These are phyloP conservation scores for Amphipoea lucens DNA, from an alignment of 2,888 invertebrate species.

Conservation along the genomic window DNA sequence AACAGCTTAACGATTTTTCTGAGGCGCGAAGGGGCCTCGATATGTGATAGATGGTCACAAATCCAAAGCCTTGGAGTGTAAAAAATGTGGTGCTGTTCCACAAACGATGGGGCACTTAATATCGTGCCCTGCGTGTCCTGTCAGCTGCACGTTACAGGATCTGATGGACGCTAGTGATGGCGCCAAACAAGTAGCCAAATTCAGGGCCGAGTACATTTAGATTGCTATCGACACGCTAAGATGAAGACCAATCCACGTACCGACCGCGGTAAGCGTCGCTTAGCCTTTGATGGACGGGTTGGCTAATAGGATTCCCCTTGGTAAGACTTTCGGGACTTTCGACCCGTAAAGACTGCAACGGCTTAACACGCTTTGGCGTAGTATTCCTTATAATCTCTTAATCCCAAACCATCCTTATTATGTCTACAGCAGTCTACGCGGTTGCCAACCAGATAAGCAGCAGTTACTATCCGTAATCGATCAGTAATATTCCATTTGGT, in stretches of 20 bases:
- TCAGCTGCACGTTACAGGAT: too few species aligned
- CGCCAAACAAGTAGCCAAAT: too few species aligned
- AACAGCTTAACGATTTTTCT: neutral
- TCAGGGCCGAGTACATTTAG: too few species aligned
- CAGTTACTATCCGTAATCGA: conserved; percentile 63
- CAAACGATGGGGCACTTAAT: too few species aligned
- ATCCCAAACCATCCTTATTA: neutral
- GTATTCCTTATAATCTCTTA: neutral
- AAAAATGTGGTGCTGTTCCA: too few species aligned
- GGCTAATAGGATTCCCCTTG: neutral
- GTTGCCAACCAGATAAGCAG: conserved; percentile 52
- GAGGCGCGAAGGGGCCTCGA: neutral
- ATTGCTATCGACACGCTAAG: too few species aligned
- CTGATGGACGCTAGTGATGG: too few species aligned
- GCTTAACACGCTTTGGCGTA: too few species aligned
- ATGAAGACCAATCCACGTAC: neutral
- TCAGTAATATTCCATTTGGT: conserved; percentile 76
- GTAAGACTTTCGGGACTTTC: neutral
- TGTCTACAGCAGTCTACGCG: conserved; percentile 14
- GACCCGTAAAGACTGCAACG: neutral
- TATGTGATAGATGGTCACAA: neutral
- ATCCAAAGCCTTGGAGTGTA: neutral
- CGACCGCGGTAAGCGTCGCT: too few species aligned
- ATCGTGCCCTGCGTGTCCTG: too few species aligned
- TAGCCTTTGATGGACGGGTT: too few species aligned